These are phyloP conservation scores for Dascyllus trimaculatus DNA, from an alignment of 2,113 vertebrate genomes.

Conservation along the genomic window DNA sequence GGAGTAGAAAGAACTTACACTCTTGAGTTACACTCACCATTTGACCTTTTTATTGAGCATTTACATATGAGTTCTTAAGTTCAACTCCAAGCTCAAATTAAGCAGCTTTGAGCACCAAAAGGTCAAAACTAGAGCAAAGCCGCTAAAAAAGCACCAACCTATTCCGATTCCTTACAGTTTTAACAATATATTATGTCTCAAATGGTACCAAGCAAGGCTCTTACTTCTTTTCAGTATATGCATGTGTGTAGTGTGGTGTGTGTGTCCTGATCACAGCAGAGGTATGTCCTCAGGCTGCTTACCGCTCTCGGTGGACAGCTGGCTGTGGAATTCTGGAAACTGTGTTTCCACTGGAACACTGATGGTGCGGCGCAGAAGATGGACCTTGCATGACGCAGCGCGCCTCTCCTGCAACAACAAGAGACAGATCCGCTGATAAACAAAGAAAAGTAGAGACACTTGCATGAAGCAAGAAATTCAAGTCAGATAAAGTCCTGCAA, in stretches of 20 bases:
- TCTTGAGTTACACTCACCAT: not conserved
- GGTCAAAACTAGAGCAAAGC: not conserved
- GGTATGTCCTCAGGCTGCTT: constrained; percentile 68
- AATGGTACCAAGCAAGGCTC: not conserved
- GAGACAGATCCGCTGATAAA: constrained; percentile 47
- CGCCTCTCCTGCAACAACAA: constrained; percentile 77
- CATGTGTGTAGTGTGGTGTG: not conserved
- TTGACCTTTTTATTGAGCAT: not conserved
- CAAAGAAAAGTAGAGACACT: not conserved
- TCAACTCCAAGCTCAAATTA: not conserved
- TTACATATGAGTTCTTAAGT: not conserved
- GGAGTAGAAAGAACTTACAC: constrained; percentile 4
- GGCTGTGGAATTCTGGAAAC: constrained; percentile 80
- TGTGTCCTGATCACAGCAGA: constrained; percentile 2
- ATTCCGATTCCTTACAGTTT: no score
- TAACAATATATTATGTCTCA: not conserved
- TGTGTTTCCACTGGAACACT: constrained; percentile 87
- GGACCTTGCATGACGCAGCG: constrained; percentile 73
- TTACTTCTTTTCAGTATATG: constrained; percentile 2
- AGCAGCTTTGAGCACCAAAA: not conserved
- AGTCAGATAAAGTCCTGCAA: constrained; percentile 19
- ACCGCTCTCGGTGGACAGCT: constrained; percentile 81
- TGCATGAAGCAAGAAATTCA: not conserved
- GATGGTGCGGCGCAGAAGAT: constrained; percentile 86
- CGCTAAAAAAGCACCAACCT: not conserved